Conservation (phyloP, 2,113 vertebrate genomes). For the Platycercus adscitus region DNA sequence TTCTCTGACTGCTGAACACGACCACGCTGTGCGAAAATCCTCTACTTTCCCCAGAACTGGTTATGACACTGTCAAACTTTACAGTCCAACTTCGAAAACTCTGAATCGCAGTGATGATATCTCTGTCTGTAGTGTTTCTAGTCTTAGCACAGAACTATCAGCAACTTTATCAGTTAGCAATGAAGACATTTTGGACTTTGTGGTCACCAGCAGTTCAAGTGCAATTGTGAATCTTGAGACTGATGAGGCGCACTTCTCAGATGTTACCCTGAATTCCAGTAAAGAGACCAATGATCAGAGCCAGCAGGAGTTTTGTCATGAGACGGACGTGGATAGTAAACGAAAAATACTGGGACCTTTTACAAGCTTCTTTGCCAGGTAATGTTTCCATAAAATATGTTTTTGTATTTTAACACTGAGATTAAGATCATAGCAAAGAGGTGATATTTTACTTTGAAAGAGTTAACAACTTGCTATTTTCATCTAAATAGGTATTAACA, state of each 20-base stretch:
- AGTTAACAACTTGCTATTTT: not conserved
- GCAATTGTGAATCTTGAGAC: slow-evolving; percentile 91
- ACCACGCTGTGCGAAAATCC: slow-evolving; percentile 78
- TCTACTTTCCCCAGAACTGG: slow-evolving; percentile 87
- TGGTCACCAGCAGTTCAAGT: slow-evolving; percentile 91
- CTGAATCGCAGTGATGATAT: slow-evolving; percentile 85
- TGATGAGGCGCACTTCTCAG: slow-evolving; percentile 77
- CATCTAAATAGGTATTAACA: not conserved
- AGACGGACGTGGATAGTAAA: slow-evolving; percentile 65
- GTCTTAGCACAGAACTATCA: slow-evolving; percentile 92
- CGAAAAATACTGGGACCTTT: slow-evolving; percentile 81
- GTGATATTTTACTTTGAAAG: not conserved
- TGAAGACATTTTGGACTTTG: slow-evolving; percentile 89
- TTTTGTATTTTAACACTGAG: not conserved
- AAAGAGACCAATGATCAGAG: slow-evolving; percentile 52
- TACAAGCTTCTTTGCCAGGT: slow-evolving; percentile 86
- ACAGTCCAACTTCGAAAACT: slow-evolving; percentile 73
- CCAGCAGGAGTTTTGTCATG: not conserved
- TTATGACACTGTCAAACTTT: slow-evolving; percentile 80
- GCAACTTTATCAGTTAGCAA: slow-evolving; percentile 85
- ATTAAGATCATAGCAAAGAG: not conserved
- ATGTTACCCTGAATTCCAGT: slow-evolving; percentile 77
- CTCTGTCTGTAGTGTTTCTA: slow-evolving; percentile 89
- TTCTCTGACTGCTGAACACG: slow-evolving; percentile 65
- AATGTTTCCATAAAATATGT: not conserved